Evolutionary conservation across 1,140 invertebrate species (phyloP).

Genomic region (Euura lappo): DNA sequence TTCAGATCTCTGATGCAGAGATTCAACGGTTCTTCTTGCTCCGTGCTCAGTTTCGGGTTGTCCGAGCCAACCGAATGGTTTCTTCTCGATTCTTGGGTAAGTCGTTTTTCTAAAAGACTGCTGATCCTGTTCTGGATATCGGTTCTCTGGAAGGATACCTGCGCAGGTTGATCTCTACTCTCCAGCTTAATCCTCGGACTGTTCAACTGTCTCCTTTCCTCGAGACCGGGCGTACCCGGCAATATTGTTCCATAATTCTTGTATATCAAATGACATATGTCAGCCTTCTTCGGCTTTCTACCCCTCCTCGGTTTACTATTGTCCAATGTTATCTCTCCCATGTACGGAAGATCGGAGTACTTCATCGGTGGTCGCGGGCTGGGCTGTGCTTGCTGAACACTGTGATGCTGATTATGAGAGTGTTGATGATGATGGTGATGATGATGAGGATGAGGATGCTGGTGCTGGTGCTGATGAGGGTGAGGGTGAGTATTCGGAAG

Average conservation of each 20-base stretch:
- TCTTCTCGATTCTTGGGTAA: slow-evolving; percentile 67
- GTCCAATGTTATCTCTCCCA: slow-evolving; percentile 89
- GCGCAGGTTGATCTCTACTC: slow-evolving; percentile 25
- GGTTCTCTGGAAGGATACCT: slow-evolving; percentile 56
- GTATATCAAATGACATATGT: slow-evolving; percentile 90
- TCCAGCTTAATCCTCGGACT: slow-evolving; percentile 32
- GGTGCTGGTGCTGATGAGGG: slow-evolving; percentile 19
- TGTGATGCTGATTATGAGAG: slow-evolving; percentile 24
- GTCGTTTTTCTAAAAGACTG: slow-evolving; percentile 70
- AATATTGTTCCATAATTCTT: slow-evolving; percentile 89
- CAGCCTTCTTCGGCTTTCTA: slow-evolving; percentile 87
- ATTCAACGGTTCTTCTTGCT: slow-evolving; percentile 79
- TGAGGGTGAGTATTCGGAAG: slow-evolving; percentile 19
- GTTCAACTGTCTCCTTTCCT: slow-evolving; percentile 38
- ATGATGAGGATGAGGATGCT: slow-evolving; percentile 31
- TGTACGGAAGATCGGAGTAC: slow-evolving; percentile 85
- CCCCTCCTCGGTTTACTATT: slow-evolving; percentile 83
- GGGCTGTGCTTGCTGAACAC: slow-evolving; percentile 23
- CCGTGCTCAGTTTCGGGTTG: slow-evolving; percentile 36
- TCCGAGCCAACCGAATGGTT: slow-evolving; percentile 39
- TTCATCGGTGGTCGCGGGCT: slow-evolving; percentile 64
- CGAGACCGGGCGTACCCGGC: slow-evolving; percentile 70
- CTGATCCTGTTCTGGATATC: slow-evolving; percentile 76
- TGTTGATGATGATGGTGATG: slow-evolving; percentile 37
- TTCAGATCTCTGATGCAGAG: slow-evolving; percentile 79